Percentiles rank a stretch among this genome's conserved stretches.
These are phyloP conservation scores for Melipona bicolor DNA, from an alignment of 2,888 invertebrate genomes.

Conservation along the genomic window DNA sequence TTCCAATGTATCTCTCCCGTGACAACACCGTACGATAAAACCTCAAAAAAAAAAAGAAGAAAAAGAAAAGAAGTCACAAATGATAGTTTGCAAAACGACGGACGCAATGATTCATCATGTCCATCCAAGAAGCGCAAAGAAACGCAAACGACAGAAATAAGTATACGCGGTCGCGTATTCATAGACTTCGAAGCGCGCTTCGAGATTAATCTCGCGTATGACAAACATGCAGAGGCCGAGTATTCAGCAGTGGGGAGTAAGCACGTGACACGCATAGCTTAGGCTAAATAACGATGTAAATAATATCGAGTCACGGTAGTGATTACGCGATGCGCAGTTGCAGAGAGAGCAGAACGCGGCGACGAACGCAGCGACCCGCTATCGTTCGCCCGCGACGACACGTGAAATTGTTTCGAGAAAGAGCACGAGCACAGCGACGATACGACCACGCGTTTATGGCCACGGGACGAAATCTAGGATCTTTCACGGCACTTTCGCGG, in stretches of 20 bases:
- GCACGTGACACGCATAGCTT: conserved; percentile 48
- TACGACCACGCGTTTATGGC: conserved; percentile 54
- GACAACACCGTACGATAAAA: too few relatives aligned
- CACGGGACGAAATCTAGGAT: conserved; percentile 40
- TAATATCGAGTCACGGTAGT: conserved; percentile 55
- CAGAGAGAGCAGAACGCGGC: neutral
- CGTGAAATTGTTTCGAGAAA: conserved; percentile 42
- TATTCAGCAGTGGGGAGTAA: conserved; percentile 5
- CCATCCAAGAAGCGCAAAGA: neutral
- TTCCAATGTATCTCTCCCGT: neutral
- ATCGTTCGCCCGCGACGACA: conserved; percentile 32
- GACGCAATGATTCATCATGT: neutral
- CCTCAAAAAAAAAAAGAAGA: neutral
- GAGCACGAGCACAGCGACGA: conserved; percentile 21
- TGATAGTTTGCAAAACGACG: neutral
- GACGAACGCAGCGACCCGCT: conserved; percentile 31
- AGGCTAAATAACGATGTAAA: conserved; percentile 57
- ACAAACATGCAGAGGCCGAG: neutral
- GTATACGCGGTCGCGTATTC: conserved; percentile 3
- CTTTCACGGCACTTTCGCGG: conserved; percentile 44
- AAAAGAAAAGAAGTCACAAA: neutral
- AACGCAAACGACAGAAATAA: neutral
- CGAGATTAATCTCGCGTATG: conserved; percentile 31
- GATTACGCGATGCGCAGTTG: conserved; percentile 36
- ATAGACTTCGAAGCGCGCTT: conserved; percentile 1